phyloP scores from a whole-genome alignment of 2,113 vertebrate species.

The Dissostichus mawsoni region DNA sequence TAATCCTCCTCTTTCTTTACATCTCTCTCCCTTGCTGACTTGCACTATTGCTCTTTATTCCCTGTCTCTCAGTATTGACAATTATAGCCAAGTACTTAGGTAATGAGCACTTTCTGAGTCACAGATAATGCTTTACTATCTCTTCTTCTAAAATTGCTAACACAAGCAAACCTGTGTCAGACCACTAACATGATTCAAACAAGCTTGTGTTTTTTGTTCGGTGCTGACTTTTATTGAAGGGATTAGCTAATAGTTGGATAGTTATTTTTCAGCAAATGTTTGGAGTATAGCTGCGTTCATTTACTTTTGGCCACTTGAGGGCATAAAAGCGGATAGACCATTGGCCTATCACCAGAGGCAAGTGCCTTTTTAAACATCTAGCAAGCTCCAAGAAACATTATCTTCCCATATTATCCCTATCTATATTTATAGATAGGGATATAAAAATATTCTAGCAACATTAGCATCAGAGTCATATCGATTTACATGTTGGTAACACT shows the following conservation, averaged over 20 bases:
- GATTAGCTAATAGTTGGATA: slow-evolving; percentile 26
- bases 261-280: slow-evolving; percentile 27
- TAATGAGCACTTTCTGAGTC: slow-evolving; percentile 46
- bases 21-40: slow-evolving; percentile 19
- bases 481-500: too few species aligned
- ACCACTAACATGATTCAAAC: slow-evolving; percentile 46
- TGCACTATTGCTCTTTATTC: not conserved
- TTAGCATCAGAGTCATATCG: too few species aligned
- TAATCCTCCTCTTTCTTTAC: not conserved
- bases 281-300: not conserved
- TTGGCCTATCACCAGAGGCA: not conserved
- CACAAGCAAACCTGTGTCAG: slow-evolving; percentile 31
- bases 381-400: not conserved
- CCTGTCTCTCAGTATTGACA: slow-evolving; percentile 32
- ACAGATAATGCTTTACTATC: slow-evolving; percentile 45
- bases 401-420: not conserved
- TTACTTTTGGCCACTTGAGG: not conserved
- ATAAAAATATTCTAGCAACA: too few species aligned
- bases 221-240: not conserved
- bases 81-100: slow-evolving; percentile 45
- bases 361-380: not conserved
- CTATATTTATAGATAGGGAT: too few species aligned
- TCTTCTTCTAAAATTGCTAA: slow-evolving; percentile 16
- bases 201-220: slow-evolving; percentile 1
- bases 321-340: not conserved